Percentiles rank a stretch among this genome's conserved stretches.
Evolutionary conservation across 2,797 vertebrate genomes (phyloP).

Genomic region (Rhodeus uyekii): DNA sequence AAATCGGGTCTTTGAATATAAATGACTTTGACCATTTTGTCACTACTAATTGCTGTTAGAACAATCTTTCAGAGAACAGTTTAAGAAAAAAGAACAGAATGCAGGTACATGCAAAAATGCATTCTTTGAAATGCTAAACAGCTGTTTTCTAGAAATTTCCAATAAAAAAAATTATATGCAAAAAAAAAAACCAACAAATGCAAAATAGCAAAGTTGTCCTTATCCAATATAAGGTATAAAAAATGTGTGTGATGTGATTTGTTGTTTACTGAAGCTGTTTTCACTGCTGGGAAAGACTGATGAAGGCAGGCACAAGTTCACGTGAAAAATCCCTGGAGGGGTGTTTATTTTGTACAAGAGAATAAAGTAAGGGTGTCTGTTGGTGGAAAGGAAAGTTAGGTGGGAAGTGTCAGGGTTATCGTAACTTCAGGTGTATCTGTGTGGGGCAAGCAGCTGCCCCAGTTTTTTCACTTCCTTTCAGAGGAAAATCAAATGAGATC

Average conservation of each 20-base stretch:
- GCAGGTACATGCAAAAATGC: neutral
- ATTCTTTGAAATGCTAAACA: neutral
- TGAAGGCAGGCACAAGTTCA: slow-evolving; percentile 25
- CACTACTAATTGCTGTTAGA: neutral
- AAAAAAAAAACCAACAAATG: neutral
- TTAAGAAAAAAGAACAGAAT: neutral
- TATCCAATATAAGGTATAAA: neutral
- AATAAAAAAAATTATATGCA: neutral
- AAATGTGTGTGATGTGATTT: slow-evolving; percentile 7
- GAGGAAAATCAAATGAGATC: neutral
- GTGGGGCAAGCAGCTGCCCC: neutral
- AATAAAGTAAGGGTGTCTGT: slow-evolving; percentile 15
- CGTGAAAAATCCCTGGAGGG: slow-evolving; percentile 28
- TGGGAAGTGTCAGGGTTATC: slow-evolving; percentile 19
- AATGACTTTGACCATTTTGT: neutral
- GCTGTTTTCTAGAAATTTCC: neutral
- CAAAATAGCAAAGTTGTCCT: neutral
- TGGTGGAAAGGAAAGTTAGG: slow-evolving; percentile 21
- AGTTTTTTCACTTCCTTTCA: slow-evolving; percentile 17
- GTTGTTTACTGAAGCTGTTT: neutral
- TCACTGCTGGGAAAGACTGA: slow-evolving; percentile 11
- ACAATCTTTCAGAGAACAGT: neutral
- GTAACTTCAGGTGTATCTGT: slow-evolving; percentile 12
- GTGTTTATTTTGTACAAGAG: slow-evolving; percentile 29
- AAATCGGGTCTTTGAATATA: neutral